Evolutionary conservation across 2,888 invertebrate species (phyloP).

Genomic region (Osmoderma eremita): DNA sequence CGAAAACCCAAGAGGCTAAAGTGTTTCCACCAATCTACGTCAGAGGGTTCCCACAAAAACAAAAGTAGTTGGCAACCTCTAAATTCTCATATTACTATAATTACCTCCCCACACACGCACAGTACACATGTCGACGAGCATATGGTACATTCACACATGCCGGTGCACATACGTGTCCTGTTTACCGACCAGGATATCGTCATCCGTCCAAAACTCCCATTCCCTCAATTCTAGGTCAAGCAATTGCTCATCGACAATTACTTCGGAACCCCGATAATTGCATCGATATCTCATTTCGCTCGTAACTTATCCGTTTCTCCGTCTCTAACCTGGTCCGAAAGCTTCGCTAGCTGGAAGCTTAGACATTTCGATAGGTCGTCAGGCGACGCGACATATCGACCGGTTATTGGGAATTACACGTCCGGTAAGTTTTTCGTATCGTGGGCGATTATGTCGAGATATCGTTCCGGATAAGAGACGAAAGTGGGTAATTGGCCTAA

Average conservation of each 20-base stretch:
- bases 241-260: slow-evolving; percentile 29
- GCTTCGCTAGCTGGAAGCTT: too few species aligned
- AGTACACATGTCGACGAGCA: too few species aligned
- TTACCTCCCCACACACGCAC: too few species aligned
- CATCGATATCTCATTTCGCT: slow-evolving; percentile 20
- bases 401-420: slow-evolving; percentile 22
- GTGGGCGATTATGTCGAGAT: slow-evolving; percentile 26
- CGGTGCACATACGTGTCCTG: too few species aligned
- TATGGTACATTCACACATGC: too few species aligned
- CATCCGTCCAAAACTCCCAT: not conserved
- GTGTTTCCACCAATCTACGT: too few species aligned
- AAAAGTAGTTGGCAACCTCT: too few species aligned
- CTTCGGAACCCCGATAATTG: slow-evolving; percentile 25
- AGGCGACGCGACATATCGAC: too few species aligned
- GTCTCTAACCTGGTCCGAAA: not conserved
- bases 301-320: not conserved
- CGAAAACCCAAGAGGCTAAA: too few species aligned
- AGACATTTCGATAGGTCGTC: slow-evolving; percentile 10
- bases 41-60: too few species aligned
- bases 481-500: slow-evolving; percentile 21
- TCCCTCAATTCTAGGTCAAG: slow-evolving; percentile 21
- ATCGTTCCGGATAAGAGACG: slow-evolving; percentile 19
- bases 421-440: slow-evolving; percentile 15
- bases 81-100: too few species aligned
- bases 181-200: too few species aligned